Conservation (phyloP, 1,140 invertebrate species). For the Andricus grossulariae region DNA sequence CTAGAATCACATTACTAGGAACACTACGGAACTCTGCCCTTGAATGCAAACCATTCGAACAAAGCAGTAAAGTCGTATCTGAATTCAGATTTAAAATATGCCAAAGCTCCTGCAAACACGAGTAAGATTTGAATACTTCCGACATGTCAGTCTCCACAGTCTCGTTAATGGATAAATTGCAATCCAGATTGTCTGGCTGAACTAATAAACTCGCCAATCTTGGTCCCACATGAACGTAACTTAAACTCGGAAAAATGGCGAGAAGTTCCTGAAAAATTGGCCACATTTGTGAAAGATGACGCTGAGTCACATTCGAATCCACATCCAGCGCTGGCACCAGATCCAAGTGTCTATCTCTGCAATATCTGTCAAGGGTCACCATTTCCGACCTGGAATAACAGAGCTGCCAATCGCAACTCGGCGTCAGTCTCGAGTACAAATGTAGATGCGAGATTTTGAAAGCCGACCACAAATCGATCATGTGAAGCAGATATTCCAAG, state of each 20-base stretch:
- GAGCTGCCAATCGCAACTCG: conserved; percentile 75
- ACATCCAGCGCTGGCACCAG: conserved; percentile 81
- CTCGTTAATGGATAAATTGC: conserved; percentile 68
- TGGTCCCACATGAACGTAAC: conserved; percentile 80
- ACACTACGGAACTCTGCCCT: conserved; percentile 72
- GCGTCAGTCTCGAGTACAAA: conserved; percentile 76
- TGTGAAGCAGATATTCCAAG: conserved; percentile 78
- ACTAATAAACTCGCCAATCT: conserved; percentile 79
- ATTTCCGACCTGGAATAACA: conserved; percentile 78
- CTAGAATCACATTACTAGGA: conserved; percentile 79
- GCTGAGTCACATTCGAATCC: conserved; percentile 76
- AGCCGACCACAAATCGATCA: conserved; percentile 77
- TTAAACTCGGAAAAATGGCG: conserved; percentile 72
- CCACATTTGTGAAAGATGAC: conserved; percentile 78
- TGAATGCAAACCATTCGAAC: conserved; percentile 77
- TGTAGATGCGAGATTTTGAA: conserved; percentile 81
- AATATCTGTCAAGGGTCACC: conserved; percentile 81
- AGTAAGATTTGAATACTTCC: conserved; percentile 71
- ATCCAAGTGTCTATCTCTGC: conserved; percentile 75
- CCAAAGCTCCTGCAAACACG: conserved; percentile 75
- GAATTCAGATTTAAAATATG: conserved; percentile 77
- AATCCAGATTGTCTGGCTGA: conserved; percentile 69
- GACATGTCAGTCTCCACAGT: conserved; percentile 75
- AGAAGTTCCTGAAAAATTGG: conserved; percentile 77
- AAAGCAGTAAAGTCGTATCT: conserved; percentile 78